Evolutionary conservation across 2,888 invertebrate species (phyloP).

Genomic region (Anthophora plumipes): DNA sequence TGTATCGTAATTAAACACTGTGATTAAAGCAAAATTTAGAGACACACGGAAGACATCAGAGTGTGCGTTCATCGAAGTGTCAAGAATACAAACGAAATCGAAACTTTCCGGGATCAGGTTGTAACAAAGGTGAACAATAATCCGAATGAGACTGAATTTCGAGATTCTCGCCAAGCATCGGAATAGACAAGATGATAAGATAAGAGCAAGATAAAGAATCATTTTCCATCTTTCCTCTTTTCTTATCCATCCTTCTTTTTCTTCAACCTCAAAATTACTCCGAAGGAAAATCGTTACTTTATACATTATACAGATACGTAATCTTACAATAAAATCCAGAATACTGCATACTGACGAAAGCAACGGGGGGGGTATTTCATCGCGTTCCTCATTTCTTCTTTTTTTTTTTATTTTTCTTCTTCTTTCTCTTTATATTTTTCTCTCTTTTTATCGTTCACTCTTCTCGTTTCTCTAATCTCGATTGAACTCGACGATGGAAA

Average conservation of each 20-base stretch:
- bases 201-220: constrained; percentile 50
- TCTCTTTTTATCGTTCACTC: not conserved
- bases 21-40: too few species aligned
- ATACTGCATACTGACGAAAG: constrained; percentile 70
- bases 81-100: too few species aligned
- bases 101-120: not conserved
- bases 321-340: constrained; percentile 73
- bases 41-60: too few species aligned
- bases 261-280: constrained; percentile 70
- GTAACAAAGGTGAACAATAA: constrained; percentile 54
- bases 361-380: constrained; percentile 46
- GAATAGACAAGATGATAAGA: constrained; percentile 15
- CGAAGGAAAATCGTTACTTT: constrained; percentile 72
- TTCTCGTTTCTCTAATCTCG: constrained; percentile 8
- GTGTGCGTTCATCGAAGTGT: too few species aligned
- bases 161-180: constrained; percentile 67
- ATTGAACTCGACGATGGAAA: constrained; percentile 59
- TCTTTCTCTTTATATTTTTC: not conserved
- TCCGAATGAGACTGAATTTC: constrained; percentile 68
- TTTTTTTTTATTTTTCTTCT: not conserved
- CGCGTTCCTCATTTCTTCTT: not conserved
- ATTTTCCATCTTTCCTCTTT: not conserved
- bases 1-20: too few species aligned
- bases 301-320: constrained; percentile 78
- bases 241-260: not conserved